Evolutionary conservation across 1,140 invertebrate genomes (phyloP).

Genomic region (Sitobion miscanthi): DNA sequence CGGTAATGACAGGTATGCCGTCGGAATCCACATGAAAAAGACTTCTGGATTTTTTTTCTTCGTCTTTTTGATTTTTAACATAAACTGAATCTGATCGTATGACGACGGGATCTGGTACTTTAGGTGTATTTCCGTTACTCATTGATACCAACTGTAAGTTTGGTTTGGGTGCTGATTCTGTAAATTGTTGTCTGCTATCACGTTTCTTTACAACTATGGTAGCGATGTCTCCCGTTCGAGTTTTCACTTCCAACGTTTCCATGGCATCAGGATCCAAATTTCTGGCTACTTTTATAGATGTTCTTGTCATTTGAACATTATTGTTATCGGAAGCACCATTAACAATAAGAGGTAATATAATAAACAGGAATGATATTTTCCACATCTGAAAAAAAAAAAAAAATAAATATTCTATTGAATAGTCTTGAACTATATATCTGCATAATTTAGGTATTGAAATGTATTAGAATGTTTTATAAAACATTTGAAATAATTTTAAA

Average conservation of each 20-base stretch:
- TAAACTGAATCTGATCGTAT: slow-evolving; percentile 69
- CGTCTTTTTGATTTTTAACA: slow-evolving; percentile 66
- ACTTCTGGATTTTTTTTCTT: slow-evolving; percentile 65
- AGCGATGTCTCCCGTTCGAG: slow-evolving; percentile 74
- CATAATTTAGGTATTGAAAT: neutral
- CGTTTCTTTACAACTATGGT: slow-evolving; percentile 79
- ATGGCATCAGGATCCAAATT: slow-evolving; percentile 77
- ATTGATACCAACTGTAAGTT: slow-evolving; percentile 16
- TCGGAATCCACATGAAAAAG: slow-evolving; percentile 70
- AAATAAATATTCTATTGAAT: neutral
- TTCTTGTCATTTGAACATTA: slow-evolving; percentile 68
- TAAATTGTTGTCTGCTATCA: slow-evolving; percentile 62
- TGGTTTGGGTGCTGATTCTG: neutral
- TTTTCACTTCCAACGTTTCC: slow-evolving; percentile 76
- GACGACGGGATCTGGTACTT: slow-evolving; percentile 71
- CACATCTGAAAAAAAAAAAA: slow-evolving; percentile 48
- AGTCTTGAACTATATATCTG: neutral
- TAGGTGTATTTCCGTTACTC: neutral
- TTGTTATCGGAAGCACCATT: slow-evolving; percentile 29
- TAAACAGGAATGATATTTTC: slow-evolving; percentile 45
- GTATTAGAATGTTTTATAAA: neutral
- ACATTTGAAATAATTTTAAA: neutral
- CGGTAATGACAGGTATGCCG: slow-evolving; percentile 79
- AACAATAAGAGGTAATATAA: slow-evolving; percentile 46
- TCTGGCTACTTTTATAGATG: slow-evolving; percentile 77